Evolutionary conservation across 2,888 invertebrate genomes (phyloP).

Genomic region (Plebejus argus): DNA sequence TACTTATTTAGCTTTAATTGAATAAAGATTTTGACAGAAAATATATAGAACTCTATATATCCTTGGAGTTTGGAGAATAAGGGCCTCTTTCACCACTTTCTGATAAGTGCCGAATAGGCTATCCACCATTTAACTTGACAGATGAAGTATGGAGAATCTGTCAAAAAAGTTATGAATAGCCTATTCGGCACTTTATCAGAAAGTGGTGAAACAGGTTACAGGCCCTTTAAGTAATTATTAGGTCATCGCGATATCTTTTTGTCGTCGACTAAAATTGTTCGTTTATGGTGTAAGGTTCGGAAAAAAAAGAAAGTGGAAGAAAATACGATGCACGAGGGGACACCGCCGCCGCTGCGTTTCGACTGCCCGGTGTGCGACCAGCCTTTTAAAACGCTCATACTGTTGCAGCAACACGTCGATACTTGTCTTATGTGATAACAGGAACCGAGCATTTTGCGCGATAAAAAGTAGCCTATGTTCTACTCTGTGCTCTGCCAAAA

Average conservation of each 20-base stretch:
- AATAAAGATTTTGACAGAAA: too few relatives aligned
- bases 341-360: slow-evolving; percentile 71
- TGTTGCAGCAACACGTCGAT: slow-evolving; percentile 81
- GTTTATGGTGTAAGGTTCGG: slow-evolving; percentile 50
- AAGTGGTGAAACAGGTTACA: too few relatives aligned
- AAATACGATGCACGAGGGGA: slow-evolving; percentile 45
- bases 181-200: too few relatives aligned
- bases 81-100: too few relatives aligned
- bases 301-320: slow-evolving; percentile 60
- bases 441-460: not conserved
- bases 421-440: slow-evolving; percentile 58
- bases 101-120: too few relatives aligned
- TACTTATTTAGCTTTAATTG: too few relatives aligned
- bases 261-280: not conserved
- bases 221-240: too few relatives aligned
- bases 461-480: not conserved
- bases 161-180: too few relatives aligned
- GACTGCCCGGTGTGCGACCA: slow-evolving; percentile 81
- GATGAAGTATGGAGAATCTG: too few relatives aligned
- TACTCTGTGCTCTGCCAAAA: not conserved
- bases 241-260: not conserved
- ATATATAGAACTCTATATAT: too few relatives aligned
- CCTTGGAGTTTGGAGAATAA: too few relatives aligned
- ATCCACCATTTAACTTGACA: too few relatives aligned
- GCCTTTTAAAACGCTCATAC: slow-evolving; percentile 71